Evolutionary conservation across 2,113 vertebrate species (phyloP).

Genomic region (Sprattus sprattus): DNA sequence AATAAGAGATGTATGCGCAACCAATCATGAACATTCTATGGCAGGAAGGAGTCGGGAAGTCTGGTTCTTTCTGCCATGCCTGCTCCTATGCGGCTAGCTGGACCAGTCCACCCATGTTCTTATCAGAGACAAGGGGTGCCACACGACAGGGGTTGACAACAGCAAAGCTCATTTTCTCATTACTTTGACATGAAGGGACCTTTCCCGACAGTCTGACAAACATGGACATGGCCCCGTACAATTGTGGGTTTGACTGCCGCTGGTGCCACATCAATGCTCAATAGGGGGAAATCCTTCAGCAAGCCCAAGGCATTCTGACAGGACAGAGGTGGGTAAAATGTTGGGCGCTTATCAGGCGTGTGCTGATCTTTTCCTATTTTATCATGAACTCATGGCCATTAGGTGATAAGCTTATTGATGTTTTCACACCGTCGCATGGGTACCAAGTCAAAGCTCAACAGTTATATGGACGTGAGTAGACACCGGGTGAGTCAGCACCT

Average conservation of each 20-base stretch:
- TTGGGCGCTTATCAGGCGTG: neutral
- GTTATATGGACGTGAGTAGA: neutral
- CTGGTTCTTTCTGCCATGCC: slow-evolving; percentile 13
- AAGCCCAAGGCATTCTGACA: neutral
- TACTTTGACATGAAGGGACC: neutral
- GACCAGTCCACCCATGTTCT: neutral
- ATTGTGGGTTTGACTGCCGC: neutral
- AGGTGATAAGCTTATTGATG: neutral
- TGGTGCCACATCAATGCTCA: neutral
- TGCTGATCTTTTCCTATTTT: neutral
- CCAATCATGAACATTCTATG: slow-evolving; percentile 32
- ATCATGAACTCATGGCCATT: neutral
- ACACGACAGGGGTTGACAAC: neutral
- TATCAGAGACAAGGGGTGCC: neutral
- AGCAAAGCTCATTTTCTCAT: neutral
- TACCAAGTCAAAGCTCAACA: slow-evolving; percentile 4
- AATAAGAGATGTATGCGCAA: neutral
- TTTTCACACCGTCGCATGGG: neutral
- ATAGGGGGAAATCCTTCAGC: neutral
- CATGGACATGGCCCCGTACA: neutral
- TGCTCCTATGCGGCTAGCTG: neutral
- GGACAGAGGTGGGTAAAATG: neutral
- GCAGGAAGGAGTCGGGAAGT: slow-evolving; percentile 44
- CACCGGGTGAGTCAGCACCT: neutral
- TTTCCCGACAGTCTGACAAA: neutral